These are phyloP conservation scores for Cyprinodon tularosa DNA, from an alignment of 2,113 vertebrate species.

Conservation along the genomic window DNA sequence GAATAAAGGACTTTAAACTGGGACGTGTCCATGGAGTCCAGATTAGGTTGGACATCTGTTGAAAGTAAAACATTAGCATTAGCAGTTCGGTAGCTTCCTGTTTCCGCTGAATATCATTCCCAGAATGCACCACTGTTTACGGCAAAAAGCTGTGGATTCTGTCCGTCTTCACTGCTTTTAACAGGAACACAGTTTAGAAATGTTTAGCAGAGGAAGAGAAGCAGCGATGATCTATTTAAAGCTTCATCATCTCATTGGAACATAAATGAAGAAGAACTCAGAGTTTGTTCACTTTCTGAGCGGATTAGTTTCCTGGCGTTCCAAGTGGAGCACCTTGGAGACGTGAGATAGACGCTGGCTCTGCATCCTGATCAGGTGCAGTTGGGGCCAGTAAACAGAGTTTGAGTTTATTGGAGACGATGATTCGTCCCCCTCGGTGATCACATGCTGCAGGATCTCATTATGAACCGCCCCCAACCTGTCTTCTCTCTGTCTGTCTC, in stretches of 20 bases:
- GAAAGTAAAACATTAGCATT: too few relatives aligned
- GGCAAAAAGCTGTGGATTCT: too few relatives aligned
- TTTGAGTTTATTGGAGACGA: neutral
- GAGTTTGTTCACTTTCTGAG: slow-evolving; percentile 35
- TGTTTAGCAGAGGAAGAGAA: neutral
- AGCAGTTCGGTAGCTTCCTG: too few relatives aligned
- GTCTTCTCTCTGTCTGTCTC: slow-evolving; percentile 22
- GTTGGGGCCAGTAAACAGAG: neutral
- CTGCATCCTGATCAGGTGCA: neutral
- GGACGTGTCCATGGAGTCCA: too few relatives aligned
- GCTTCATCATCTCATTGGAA: neutral
- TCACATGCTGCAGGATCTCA: slow-evolving; percentile 11
- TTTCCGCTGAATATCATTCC: too few relatives aligned
- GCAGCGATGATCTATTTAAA: neutral
- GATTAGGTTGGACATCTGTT: too few relatives aligned
- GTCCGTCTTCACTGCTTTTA: too few relatives aligned
- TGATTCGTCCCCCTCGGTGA: neutral
- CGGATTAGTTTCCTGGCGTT: slow-evolving; percentile 18
- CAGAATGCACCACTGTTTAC: too few relatives aligned
- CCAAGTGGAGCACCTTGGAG: neutral
- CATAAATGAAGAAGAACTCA: neutral
- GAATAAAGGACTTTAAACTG: too few relatives aligned
- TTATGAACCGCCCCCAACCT: slow-evolving; percentile 18
- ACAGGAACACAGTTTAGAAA: too few relatives aligned
- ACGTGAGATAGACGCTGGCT: neutral